Evolutionary conservation across 2,113 vertebrate genomes (phyloP).

Genomic region (Ictalurus punctatus): DNA sequence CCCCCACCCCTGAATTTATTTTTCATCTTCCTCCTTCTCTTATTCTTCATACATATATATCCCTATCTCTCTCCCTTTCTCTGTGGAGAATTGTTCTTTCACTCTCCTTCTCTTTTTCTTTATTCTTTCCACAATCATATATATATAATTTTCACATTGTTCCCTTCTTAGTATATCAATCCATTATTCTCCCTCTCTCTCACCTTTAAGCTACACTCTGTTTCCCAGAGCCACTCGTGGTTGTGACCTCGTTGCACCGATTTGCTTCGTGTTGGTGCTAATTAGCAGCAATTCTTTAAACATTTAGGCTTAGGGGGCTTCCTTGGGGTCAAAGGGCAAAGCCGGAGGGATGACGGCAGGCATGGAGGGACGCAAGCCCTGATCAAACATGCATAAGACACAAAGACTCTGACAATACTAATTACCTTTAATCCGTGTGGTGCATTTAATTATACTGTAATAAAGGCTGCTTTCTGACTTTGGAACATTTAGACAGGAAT

Average conservation of each 20-base stretch:
- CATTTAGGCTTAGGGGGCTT: conserved; percentile 8
- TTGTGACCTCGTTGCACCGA: neutral
- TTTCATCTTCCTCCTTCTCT: conserved; percentile 13
- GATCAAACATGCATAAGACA: conserved; percentile 12
- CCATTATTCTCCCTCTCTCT: too few species aligned
- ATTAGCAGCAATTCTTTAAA: conserved; percentile 38
- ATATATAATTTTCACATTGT: neutral
- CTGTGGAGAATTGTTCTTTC: conserved; percentile 1
- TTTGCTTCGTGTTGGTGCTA: conserved; percentile 32
- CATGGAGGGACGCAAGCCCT: neutral
- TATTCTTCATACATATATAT: conserved; percentile 23
- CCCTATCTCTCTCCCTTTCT: neutral
- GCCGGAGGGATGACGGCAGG: neutral
- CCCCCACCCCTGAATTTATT: neutral
- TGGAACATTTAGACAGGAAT: neutral
- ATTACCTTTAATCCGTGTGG: neutral
- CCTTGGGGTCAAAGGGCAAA: conserved; percentile 1
- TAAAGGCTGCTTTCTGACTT: neutral
- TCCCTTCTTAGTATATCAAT: neutral
- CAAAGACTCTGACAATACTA: neutral
- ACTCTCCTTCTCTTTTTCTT: neutral
- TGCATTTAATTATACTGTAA: neutral
- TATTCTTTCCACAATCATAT: neutral
- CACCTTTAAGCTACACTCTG: neutral
- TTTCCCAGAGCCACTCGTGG: conserved; percentile 13